phyloP scores from a whole-genome alignment of 1,140 invertebrate genomes.

The Parapsyche elsis region DNA sequence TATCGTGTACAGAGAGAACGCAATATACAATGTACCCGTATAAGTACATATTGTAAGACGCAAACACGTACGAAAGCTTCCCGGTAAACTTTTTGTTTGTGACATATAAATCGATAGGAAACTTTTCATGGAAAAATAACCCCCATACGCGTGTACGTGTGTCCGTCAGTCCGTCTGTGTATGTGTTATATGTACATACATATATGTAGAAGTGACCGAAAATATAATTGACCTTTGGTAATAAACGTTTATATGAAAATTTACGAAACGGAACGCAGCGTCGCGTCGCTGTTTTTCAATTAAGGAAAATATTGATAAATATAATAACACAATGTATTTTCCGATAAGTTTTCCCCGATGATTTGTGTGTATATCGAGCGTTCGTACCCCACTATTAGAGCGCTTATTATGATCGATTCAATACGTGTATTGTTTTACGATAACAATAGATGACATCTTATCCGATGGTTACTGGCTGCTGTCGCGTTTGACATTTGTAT shows the following conservation, averaged over 20 bases:
- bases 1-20: background rate
- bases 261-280: too few relatives aligned
- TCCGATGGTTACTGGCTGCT: too few relatives aligned
- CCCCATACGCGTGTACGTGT: background rate
- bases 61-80: constrained; percentile 17
- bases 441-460: too few relatives aligned
- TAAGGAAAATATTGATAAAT: too few relatives aligned
- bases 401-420: too few relatives aligned
- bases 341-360: too few relatives aligned
- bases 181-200: background rate
- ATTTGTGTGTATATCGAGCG: too few relatives aligned
- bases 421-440: too few relatives aligned
- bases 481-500: too few relatives aligned
- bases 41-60: background rate
- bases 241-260: background rate
- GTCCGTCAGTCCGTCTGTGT: background rate
- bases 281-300: too few relatives aligned
- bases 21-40: background rate
- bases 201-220: background rate
- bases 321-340: too few relatives aligned
- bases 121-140: constrained; percentile 27
- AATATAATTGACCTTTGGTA: background rate
- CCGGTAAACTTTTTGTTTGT: constrained; percentile 15
- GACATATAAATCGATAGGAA: constrained; percentile 17
- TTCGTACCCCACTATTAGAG: too few relatives aligned